A percentile compares a stretch with the other conserved stretches of the same genome.
phyloP scores from a whole-genome alignment of 2,797 vertebrate genomes.

The Apogon talboti region DNA sequence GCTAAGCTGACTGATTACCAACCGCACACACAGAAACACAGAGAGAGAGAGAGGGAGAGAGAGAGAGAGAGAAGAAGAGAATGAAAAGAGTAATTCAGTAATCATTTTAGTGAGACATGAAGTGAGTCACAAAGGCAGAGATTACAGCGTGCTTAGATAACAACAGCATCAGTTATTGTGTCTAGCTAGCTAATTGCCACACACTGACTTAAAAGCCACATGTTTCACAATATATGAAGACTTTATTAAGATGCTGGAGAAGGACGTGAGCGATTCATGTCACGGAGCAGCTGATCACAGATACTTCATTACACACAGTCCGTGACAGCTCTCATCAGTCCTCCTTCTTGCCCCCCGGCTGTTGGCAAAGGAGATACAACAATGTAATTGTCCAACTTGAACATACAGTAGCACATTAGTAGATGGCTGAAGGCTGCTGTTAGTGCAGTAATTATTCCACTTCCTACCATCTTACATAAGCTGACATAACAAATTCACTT shows the following conservation, averaged over 20 bases:
- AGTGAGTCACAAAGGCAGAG: conserved; percentile 60
- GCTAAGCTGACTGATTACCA: conserved; percentile 83
- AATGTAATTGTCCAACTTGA: conserved; percentile 33
- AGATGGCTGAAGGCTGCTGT: conserved; percentile 21
- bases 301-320: conserved; percentile 13
- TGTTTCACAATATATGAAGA: background rate
- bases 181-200: conserved; percentile 32
- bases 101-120: conserved; percentile 63
- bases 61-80: conserved; percentile 47
- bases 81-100: conserved; percentile 50
- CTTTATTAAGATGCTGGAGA: background rate
- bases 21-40: conserved; percentile 36
- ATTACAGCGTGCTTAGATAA: conserved; percentile 60
- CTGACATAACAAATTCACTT: conserved; percentile 27
- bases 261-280: background rate
- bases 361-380: conserved; percentile 24
- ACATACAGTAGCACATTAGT: conserved; percentile 13
- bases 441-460: conserved; percentile 22
- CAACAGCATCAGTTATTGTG: conserved; percentile 20
- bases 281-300: background rate
- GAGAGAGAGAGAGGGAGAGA: conserved; percentile 39
- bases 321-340: conserved; percentile 10
- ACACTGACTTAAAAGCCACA: background rate
- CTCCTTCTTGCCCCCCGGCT: conserved; percentile 29
- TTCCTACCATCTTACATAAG: conserved; percentile 39